Percentiles rank a stretch among this genome's conserved stretches.
Evolutionary conservation across 92 coral and sea anemone genomes (phyloP).

Genomic region (Zoanthus gigantus): DNA sequence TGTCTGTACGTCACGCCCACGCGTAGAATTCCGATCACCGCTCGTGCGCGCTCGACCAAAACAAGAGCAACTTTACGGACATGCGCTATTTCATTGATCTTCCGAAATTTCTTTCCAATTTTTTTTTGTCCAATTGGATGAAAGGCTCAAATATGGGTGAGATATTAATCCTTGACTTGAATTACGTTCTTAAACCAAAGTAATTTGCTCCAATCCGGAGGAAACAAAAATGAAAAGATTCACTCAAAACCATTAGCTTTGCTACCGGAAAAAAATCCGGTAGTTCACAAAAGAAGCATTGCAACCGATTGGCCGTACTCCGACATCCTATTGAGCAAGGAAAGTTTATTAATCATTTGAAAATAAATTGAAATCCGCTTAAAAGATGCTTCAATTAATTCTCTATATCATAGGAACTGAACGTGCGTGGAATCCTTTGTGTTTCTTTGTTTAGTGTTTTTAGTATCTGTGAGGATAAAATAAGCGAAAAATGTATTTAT

Average conservation of each 20-base stretch:
- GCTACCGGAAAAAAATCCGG: background rate
- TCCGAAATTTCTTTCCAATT: background rate
- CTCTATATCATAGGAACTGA: slow-evolving; percentile 7
- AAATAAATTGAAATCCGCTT: background rate
- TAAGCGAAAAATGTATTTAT: slow-evolving; percentile 8
- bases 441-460: slow-evolving; percentile 5
- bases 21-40: background rate
- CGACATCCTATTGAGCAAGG: background rate
- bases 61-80: background rate
- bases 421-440: slow-evolving; percentile 12
- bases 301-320: background rate
- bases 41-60: background rate
- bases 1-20: background rate
- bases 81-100: background rate
- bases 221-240: background rate
- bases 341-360: slow-evolving; percentile 37
- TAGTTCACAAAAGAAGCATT: background rate
- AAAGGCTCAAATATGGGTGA: background rate
- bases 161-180: background rate
- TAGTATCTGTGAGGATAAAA: slow-evolving; percentile 13
- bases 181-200: slow-evolving; percentile 1
- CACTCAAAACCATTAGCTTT: slow-evolving; percentile 12
- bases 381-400: slow-evolving; percentile 36
- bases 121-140: background rate
- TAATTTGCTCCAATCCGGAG: slow-evolving; percentile 10